These are phyloP conservation scores for Dynastes tityus DNA, from an alignment of 2,888 invertebrate species.

Conservation along the genomic window DNA sequence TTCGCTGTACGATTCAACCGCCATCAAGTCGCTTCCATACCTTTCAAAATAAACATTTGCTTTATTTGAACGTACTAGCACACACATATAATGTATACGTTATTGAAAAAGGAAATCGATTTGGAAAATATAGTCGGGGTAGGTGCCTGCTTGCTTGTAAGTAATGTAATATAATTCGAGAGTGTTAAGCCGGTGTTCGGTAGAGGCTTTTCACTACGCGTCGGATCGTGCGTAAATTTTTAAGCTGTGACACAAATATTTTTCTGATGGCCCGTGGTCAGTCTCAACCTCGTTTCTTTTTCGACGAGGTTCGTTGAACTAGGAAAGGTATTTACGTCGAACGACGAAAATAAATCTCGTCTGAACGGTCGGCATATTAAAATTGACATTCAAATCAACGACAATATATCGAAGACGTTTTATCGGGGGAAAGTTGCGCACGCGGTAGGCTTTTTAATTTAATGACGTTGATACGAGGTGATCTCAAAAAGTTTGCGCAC, in stretches of 20 bases:
- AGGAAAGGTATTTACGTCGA: conserved; percentile 20
- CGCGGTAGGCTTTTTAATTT: too few relatives aligned
- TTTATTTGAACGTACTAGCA: background rate
- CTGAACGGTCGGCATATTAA: background rate
- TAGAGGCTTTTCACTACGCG: background rate
- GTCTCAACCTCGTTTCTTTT: conserved; percentile 49
- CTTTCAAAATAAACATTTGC: conserved; percentile 72
- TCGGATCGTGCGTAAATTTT: conserved; percentile 34
- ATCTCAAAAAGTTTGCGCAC: too few relatives aligned
- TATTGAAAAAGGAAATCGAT: background rate
- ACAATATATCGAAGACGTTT: too few relatives aligned
- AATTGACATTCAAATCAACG: background rate
- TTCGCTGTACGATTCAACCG: conserved; percentile 91
- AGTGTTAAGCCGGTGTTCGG: too few relatives aligned
- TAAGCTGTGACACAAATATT: conserved; percentile 42
- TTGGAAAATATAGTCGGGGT: background rate
- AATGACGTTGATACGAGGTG: too few relatives aligned
- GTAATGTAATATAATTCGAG: too few relatives aligned
- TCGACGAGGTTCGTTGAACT: conserved; percentile 37
- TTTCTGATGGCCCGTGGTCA: conserved; percentile 51
- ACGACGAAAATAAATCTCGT: background rate
- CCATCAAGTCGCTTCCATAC: conserved; percentile 95
- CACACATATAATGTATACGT: background rate
- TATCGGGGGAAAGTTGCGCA: too few relatives aligned
- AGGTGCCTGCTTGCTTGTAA: too few relatives aligned